Evolutionary conservation across 2,113 vertebrate species (phyloP).

Genomic region (Scomber colias): DNA sequence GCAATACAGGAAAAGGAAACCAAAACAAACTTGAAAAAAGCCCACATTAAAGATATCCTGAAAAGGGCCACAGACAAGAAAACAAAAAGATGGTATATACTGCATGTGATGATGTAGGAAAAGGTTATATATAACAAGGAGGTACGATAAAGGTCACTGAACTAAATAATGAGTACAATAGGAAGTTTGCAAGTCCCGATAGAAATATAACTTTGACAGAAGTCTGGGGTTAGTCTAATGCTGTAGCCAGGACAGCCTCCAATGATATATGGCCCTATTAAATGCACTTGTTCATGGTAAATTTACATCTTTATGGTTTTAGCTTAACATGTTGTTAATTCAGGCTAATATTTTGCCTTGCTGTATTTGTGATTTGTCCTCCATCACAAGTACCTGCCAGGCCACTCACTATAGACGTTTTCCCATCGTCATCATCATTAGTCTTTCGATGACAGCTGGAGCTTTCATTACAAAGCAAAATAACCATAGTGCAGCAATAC

Average conservation of each 20-base stretch:
- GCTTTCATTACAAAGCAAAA: neutral
- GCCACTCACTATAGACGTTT: neutral
- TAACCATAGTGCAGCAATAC: neutral
- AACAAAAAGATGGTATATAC: neutral
- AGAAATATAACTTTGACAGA: neutral
- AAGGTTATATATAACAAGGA: neutral
- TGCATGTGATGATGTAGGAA: neutral
- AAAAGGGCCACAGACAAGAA: neutral
- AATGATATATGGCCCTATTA: neutral
- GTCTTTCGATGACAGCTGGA: neutral
- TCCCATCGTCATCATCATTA: neutral
- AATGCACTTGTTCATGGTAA: neutral
- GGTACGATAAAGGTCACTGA: neutral
- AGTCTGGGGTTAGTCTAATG: neutral
- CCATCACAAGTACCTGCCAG: neutral
- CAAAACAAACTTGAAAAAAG: slow-evolving; percentile 39
- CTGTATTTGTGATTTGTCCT: neutral
- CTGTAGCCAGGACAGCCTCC: neutral
- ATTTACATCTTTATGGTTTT: neutral
- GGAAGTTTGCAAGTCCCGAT: neutral
- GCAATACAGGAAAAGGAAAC: slow-evolving; percentile 65
- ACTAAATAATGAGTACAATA: neutral
- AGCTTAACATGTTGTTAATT: neutral
- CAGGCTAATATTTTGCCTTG: neutral
- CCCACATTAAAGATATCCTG: neutral